Percentiles rank a stretch among this genome's conserved stretches.
Conservation (phyloP, 2,113 vertebrate species). For the Butastur rufipennis region DNA sequence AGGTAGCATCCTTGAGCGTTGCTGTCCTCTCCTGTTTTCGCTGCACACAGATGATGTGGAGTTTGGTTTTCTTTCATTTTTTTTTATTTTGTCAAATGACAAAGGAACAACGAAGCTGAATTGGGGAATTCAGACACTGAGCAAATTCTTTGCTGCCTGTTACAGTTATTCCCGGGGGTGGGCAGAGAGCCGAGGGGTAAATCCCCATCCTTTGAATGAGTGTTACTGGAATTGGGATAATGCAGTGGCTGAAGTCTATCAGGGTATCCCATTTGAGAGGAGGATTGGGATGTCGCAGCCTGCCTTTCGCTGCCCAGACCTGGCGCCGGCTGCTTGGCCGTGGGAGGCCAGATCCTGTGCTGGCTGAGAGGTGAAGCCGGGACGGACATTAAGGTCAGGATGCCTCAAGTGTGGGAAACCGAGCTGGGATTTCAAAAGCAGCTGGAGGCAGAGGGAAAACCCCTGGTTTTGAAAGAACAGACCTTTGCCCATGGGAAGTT, state of each 20-base stretch:
- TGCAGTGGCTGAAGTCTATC: not conserved
- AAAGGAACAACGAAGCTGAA: not conserved
- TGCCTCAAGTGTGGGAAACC: not conserved
- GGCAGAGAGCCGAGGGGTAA: not conserved
- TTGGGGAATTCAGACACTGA: not conserved
- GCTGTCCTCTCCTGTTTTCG: not conserved
- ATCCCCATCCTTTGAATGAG: not conserved
- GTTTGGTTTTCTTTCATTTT: fast-evolving
- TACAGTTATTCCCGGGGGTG: fast-evolving
- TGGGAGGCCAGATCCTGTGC: not conserved
- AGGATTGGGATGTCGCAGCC: not conserved
- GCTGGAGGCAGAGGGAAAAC: not conserved
- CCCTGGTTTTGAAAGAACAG: not conserved
- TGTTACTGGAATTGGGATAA: not conserved
- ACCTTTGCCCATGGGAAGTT: not conserved
- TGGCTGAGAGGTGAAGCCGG: not conserved
- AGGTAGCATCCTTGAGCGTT: not conserved
- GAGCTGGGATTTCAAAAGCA: not conserved
- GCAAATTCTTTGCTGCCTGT: not conserved
- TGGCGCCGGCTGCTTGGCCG: not conserved
- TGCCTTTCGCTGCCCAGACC: not conserved
- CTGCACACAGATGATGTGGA: not conserved
- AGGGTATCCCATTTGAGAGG: not conserved
- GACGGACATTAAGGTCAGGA: not conserved
- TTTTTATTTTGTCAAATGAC: no score